A percentile compares a stretch with the other conserved stretches of the same genome.
Evolutionary conservation across 2,888 invertebrate species (phyloP).

Genomic region (Torymus aiolomorphi): DNA sequence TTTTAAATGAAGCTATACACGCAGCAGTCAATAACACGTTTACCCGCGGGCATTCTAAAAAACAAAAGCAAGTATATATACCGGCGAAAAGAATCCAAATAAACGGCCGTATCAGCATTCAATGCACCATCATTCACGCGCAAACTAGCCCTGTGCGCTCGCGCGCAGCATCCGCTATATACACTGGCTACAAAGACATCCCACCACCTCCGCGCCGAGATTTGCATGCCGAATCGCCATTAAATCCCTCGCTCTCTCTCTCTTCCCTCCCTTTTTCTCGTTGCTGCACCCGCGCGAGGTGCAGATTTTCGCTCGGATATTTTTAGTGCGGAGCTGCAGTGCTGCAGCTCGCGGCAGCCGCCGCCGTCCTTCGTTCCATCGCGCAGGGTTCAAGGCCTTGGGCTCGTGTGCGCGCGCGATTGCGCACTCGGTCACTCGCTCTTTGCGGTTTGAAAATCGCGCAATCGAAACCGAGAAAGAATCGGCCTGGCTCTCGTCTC

Average conservation of each 20-base stretch:
- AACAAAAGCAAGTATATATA: too few species aligned
- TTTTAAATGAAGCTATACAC: too few species aligned
- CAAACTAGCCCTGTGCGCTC: not conserved
- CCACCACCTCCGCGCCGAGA: conserved; percentile 50
- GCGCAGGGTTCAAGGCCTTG: conserved; percentile 69
- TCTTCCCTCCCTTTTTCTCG: too few species aligned
- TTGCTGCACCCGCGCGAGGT: conserved; percentile 51
- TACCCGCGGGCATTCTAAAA: too few species aligned
- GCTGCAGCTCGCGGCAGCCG: conserved; percentile 25
- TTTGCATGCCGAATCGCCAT: conserved; percentile 68
- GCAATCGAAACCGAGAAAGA: not conserved
- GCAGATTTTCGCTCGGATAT: conserved; percentile 64
- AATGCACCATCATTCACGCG: not conserved
- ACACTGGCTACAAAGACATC: not conserved
- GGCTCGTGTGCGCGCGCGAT: conserved; percentile 53
- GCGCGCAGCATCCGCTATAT: not conserved
- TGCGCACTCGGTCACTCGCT: conserved; percentile 60
- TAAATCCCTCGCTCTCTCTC: conserved; percentile 60
- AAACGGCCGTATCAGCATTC: too few species aligned
- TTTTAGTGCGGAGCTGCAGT: conserved; percentile 64
- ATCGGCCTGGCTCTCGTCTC: not conserved
- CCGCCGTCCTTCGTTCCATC: conserved; percentile 69
- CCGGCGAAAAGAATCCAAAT: too few species aligned
- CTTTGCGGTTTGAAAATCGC: not conserved
- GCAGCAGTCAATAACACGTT: too few species aligned